Base-by-base conservation (phyloP, 2,888 invertebrate species). In the Noctua fimbriata region DNA sequence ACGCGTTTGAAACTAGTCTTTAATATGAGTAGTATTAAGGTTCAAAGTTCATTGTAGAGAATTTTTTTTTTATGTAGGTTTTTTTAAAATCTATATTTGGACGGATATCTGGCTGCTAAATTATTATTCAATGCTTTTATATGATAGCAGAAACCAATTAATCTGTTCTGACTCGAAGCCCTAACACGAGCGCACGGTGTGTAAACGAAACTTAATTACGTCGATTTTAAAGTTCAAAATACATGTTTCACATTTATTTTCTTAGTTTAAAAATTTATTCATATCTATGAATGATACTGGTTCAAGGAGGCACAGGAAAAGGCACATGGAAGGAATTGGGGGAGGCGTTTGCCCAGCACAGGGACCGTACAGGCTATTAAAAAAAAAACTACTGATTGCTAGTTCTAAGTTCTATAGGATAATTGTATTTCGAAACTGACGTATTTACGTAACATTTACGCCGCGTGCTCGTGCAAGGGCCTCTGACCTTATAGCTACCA, bases 41-140 rank as follows among this genome's bases (percentile, higher is more conserved):
- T 73, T 58, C 41, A 69, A 76, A 85, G 49, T 73, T 78, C n/a
- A 86, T 16, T 87, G 75, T 66, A 73, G 67, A 36, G 79, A 44
- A 36, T 1, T 36, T 66, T 36, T 66, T 36, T 66, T n/a, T n/a
- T 70, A 47, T 41, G 41, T 3, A 16, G 14, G 24, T 60, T 36
- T 60, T 58, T 58, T 44, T 24, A 18, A 18, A 60, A 67, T 44
- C 9, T 49, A 41, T 36, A 28, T 66, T 73, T 49, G 49, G 41
- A 74, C 1, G 2, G 55, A 1, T 32, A 28, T 52, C 32, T 41
- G 7, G 44, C 60, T 41, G 18, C 2, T 14, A 60, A n/a, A 41
- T 10, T 18, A 44, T 24, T 41, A 10, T 21, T n/a, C 3, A 55
- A 24, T 21, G 44, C 18, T 41, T 41, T 41, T 52, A 5, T 47